Evolutionary conservation across 2,888 invertebrate genomes (phyloP).

Genomic region (Keiferia lycopersicella): DNA sequence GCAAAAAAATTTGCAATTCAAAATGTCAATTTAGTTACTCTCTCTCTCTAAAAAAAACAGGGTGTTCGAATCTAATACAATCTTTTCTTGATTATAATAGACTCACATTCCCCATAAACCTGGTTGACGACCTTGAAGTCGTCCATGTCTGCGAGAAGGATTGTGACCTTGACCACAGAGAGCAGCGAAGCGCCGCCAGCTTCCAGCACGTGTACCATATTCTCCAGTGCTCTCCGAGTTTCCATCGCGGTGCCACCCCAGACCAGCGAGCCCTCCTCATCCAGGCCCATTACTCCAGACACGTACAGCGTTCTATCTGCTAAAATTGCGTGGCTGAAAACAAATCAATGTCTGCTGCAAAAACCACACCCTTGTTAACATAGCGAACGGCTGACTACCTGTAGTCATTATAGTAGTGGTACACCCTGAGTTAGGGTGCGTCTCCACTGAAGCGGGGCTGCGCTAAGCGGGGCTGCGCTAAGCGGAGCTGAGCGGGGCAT

Average conservation of each 20-base stretch:
- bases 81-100: not conserved
- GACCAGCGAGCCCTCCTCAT: conserved; percentile 86
- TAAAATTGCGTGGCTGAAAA: conserved; percentile 90
- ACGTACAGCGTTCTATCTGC: conserved; percentile 92
- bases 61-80: not conserved
- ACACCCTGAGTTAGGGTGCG: too few relatives aligned
- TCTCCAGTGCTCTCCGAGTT: conserved; percentile 87
- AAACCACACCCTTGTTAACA: too few relatives aligned
- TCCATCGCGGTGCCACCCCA: conserved; percentile 88
- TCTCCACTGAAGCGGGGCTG: too few relatives aligned
- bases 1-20: too few relatives aligned
- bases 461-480: too few relatives aligned
- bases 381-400: too few relatives aligned
- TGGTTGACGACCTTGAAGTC: conserved; percentile 91
- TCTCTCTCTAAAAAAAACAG: too few relatives aligned
- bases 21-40: too few relatives aligned
- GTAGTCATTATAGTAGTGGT: too few relatives aligned
- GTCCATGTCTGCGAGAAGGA: conserved; percentile 89
- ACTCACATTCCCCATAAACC: conserved; percentile 91
- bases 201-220: conserved; percentile 88
- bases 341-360: too few relatives aligned
- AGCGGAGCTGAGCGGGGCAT: too few relatives aligned
- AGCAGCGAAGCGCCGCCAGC: conserved; percentile 87
- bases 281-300: conserved; percentile 92
- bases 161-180: conserved; percentile 92